These are phyloP conservation scores for Grapholita molesta DNA, from an alignment of 1,140 invertebrate genomes.

Conservation along the genomic window DNA sequence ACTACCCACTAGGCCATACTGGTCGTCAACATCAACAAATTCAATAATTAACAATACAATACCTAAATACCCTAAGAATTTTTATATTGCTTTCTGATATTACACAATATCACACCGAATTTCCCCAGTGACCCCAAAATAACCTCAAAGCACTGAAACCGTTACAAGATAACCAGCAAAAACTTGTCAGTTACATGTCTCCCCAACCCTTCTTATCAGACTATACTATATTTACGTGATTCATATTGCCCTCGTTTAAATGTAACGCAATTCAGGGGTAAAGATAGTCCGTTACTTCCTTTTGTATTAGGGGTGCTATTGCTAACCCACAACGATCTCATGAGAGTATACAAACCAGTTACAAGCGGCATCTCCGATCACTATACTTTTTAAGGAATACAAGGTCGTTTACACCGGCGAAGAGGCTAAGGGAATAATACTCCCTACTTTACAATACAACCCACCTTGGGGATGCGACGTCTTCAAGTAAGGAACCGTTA, in stretches of 20 bases:
- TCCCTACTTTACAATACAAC: background rate
- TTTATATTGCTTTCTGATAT: no score
- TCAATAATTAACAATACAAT: no score
- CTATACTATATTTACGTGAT: background rate
- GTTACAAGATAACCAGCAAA: constrained; percentile 2
- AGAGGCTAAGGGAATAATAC: background rate
- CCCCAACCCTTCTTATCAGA: constrained; percentile 7
- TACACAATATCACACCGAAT: background rate
- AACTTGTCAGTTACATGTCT: background rate
- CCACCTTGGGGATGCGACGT: constrained; percentile 23
- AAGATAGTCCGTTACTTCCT: background rate
- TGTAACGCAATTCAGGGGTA: background rate
- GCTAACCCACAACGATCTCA: background rate
- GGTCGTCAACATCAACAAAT: no score
- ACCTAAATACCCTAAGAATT: no score
- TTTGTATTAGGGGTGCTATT: background rate
- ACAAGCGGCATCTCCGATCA: background rate
- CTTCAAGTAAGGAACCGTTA: constrained; percentile 54
- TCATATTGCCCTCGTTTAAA: background rate
- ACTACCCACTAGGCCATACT: no score
- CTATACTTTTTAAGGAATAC: background rate
- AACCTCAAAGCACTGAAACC: background rate
- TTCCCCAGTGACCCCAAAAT: background rate
- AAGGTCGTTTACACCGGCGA: background rate
- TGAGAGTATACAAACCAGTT: background rate